Base-by-base conservation (phyloP, 2,113 vertebrate species). In the Varanus komodoensis region DNA sequence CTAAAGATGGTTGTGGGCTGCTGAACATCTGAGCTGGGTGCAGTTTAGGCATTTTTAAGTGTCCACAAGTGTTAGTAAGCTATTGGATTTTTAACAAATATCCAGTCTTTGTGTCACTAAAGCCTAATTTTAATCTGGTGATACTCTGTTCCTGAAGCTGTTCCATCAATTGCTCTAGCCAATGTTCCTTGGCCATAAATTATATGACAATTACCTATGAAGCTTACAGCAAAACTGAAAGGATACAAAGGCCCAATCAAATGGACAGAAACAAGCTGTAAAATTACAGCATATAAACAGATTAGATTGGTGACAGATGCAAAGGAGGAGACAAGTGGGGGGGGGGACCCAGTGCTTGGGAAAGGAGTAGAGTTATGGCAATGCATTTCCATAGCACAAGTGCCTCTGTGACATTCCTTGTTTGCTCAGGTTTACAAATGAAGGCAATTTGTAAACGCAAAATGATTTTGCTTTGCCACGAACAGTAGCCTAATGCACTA, bases 91-190 rank as follows among this genome's bases (percentile, higher is more conserved):
- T 44, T 44, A 44, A 44, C 38, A 44, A 44, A 44, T 44, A 44
- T 44, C 38, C 38, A 44, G 38, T 87, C 75, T 86, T 82, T 82
- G 32, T 19, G 27, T 23, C 54, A 21, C 34, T 67, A 34, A 34
- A 84, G 21, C 21, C 32, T 38, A 67, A 79, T 54, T 54, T 68
- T 52, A 5, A 69, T 7, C 74, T 15, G 64, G 38, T 17, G 11
- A 4, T 74, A 69, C 77, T 57, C 3, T 87, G 68, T 12, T 34
- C 54, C 15, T 2, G 82, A 71, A 88, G 29, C 61, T 67, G 32
- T 29, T 92, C 92, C 85, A 86, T 44, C 50, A 44, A 32, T 90
- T 61, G 44, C 19, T 77, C 68, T 78, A 84, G 82, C 57, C 82
- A 32, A 17, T 86, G 71, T 77, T 87, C 54, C 15, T 12, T 84